Conservation (phyloP, 2,888 invertebrate species). For the Pristionchus arcanus region DNA sequence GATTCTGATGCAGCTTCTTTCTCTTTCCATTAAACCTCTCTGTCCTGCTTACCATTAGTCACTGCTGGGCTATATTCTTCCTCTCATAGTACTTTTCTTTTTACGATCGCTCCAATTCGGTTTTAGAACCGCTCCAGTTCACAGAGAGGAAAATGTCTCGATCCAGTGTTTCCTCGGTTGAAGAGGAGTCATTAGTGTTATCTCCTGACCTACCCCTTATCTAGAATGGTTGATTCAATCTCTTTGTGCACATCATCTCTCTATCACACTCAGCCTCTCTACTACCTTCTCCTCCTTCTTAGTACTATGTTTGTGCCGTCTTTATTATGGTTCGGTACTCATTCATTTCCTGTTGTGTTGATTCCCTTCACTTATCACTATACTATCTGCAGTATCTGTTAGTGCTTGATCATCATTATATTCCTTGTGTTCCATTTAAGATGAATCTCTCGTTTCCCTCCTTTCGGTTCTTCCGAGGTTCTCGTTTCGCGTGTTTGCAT, state of each 20-base stretch:
- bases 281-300: neutral
- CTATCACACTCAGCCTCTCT: neutral
- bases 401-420: neutral
- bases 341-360: neutral
- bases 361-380: neutral
- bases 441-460: neutral
- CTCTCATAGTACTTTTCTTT: slow-evolving; percentile 28
- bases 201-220: slow-evolving; percentile 47
- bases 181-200: slow-evolving; percentile 28
- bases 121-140: slow-evolving; percentile 46
- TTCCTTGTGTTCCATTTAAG: neutral
- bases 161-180: neutral
- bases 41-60: slow-evolving; percentile 49
- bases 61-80: too few species aligned
- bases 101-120: slow-evolving; percentile 38
- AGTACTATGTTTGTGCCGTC: slow-evolving; percentile 17
- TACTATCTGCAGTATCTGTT: neutral
- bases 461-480: slow-evolving; percentile 26
- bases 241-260: slow-evolving; percentile 19
- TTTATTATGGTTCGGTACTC: slow-evolving; percentile 9
- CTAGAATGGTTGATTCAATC: neutral
- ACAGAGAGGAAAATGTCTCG: slow-evolving; percentile 6
- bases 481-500: slow-evolving; percentile 54
- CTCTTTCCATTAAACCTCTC: slow-evolving; percentile 34
- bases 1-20: slow-evolving; percentile 26